These are phyloP conservation scores for Ammospiza caudacuta DNA, from an alignment of 2,113 vertebrate genomes.

Conservation along the genomic window DNA sequence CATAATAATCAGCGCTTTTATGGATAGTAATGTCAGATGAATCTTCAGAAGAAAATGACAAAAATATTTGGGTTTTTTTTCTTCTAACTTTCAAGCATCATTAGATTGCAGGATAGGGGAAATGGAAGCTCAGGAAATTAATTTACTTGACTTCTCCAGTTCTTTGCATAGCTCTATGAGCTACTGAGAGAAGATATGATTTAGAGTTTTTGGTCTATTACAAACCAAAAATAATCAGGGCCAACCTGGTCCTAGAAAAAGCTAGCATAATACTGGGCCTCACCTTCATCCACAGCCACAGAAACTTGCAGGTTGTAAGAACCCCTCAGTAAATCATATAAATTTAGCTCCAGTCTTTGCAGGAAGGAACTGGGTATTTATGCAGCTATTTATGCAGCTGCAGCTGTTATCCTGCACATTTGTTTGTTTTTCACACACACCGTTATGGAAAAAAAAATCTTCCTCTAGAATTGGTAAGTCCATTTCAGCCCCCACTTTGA, in stretches of 20 bases:
- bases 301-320: neutral
- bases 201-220: neutral
- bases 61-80: neutral
- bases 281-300: neutral
- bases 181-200: neutral
- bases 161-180: neutral
- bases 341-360: slow-evolving; percentile 6
- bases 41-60: neutral
- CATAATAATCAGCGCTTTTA: slow-evolving; percentile 21
- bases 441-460: neutral
- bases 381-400: slow-evolving; percentile 47
- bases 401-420: slow-evolving; percentile 19
- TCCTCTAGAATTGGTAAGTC: neutral
- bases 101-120: neutral
- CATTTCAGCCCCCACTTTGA: neutral
- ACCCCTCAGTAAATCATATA: neutral
- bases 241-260: neutral
- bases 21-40: neutral
- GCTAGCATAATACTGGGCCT: neutral
- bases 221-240: neutral
- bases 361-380: slow-evolving; percentile 40
- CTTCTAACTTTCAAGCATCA: neutral
- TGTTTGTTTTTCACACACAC: slow-evolving; percentile 11
- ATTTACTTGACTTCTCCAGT: neutral
- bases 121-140: neutral